Conservation (phyloP, 2,797 vertebrate genomes). For the Dendrocincla tyrannina region DNA sequence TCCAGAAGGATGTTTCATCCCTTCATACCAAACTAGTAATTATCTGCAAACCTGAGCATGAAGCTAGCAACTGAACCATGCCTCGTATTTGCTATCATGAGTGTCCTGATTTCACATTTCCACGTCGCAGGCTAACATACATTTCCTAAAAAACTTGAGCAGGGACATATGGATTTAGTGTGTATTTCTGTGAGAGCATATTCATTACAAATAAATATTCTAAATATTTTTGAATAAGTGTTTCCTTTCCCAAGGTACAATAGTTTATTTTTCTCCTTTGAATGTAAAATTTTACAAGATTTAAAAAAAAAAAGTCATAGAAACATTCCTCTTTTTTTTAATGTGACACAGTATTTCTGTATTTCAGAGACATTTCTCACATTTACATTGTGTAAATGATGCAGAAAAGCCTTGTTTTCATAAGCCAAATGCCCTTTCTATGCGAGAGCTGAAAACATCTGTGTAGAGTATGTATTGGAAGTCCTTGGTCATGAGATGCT, state of each 20-base stretch:
- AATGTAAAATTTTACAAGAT: not conserved
- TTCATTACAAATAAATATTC: not conserved
- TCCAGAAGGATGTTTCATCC: not conserved
- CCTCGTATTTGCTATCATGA: not conserved
- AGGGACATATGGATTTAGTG: not conserved
- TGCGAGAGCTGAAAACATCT: not conserved
- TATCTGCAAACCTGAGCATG: not conserved
- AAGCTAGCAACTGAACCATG: not conserved
- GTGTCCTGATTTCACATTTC: not conserved
- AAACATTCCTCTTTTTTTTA: not conserved
- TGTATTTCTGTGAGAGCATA: not conserved
- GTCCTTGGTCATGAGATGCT: not conserved
- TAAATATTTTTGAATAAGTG: not conserved
- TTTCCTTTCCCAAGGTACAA: not conserved
- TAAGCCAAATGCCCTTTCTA: not conserved
- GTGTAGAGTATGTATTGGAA: not conserved
- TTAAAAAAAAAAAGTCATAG: not conserved
- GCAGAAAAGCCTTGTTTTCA: not conserved
- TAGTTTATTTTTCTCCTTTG: not conserved
- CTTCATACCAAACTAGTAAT: not conserved
- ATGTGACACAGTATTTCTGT: not conserved
- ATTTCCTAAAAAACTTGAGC: not conserved
- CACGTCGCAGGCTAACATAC: not conserved
- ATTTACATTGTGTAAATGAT: not conserved
- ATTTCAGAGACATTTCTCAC: not conserved